Evolutionary conservation across 2,113 vertebrate genomes (phyloP).

Genomic region (Phylloscopus whistleri): DNA sequence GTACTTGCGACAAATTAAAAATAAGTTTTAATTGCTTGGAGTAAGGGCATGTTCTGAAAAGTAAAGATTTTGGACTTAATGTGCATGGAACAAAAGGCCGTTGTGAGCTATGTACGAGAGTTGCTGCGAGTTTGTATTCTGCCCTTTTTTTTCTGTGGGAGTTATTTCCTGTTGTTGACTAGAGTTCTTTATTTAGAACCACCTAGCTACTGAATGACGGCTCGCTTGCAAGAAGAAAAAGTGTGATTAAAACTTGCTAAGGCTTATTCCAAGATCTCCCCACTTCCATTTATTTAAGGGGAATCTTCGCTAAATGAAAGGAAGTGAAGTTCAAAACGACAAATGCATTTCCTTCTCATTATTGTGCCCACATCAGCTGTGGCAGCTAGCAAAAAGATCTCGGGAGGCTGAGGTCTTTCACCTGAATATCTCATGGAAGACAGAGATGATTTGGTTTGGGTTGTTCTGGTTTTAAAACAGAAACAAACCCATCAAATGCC

Average conservation of each 20-base stretch:
- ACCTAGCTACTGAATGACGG: conserved; percentile 86
- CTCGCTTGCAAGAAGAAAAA: conserved; percentile 66
- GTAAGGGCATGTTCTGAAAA: conserved; percentile 58
- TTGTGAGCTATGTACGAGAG: conserved; percentile 87
- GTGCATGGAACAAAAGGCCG: conserved; percentile 79
- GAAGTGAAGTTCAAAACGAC: not conserved
- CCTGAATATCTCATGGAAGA: not conserved
- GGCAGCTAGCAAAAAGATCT: not conserved
- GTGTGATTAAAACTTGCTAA: conserved; percentile 71
- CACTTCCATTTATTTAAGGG: conserved; percentile 43
- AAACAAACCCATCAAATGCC: not conserved
- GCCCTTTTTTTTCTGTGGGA: conserved; percentile 90
- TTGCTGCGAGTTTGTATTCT: conserved; percentile 88
- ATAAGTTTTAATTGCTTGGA: conserved; percentile 51
- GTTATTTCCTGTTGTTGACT: conserved; percentile 99
- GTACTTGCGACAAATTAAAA: not conserved
- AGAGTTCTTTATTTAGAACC: conserved; percentile 99
- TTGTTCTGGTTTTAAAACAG: not conserved
- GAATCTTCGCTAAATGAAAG: conserved; percentile 13
- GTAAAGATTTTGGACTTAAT: conserved; percentile 68
- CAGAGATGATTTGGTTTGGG: not conserved
- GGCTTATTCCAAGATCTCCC: conserved; percentile 66
- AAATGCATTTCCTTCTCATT: not conserved
- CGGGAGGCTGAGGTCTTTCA: not conserved
- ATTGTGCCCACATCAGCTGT: not conserved